phyloP scores from a whole-genome alignment of 2,113 vertebrate genomes.

The Atractosteus spatula region DNA sequence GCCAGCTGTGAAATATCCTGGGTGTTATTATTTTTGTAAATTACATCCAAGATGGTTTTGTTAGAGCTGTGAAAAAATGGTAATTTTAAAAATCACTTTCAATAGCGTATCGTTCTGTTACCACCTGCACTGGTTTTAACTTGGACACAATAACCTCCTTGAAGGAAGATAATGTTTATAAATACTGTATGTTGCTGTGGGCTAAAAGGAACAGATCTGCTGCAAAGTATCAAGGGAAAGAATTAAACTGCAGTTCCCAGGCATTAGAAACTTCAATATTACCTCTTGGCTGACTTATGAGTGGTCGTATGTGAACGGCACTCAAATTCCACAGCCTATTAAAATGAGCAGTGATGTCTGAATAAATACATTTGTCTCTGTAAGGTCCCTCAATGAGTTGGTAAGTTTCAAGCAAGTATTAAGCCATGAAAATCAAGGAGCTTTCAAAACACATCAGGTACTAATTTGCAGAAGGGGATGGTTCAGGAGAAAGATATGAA shows the following conservation, averaged over 20 bases:
- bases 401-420: too few species aligned
- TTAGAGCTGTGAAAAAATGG: conserved; percentile 4
- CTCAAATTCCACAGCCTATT: too few species aligned
- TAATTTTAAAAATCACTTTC: conserved; percentile 8
- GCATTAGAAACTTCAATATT: too few species aligned
- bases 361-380: too few species aligned
- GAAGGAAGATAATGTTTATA: conserved; percentile 4
- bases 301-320: too few species aligned
- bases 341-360: too few species aligned
- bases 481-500: too few species aligned
- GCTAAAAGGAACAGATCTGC: not conserved
- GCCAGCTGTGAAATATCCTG: not conserved
- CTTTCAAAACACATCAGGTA: too few species aligned
- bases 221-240: not conserved
- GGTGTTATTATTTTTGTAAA: conserved; percentile 5
- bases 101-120: not conserved
- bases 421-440: too few species aligned
- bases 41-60: conserved; percentile 20
- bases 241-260: not conserved
- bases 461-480: too few species aligned
- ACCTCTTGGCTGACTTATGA: too few species aligned
- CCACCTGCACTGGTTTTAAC: conserved; percentile 17
- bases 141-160: conserved; percentile 16
- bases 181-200: not conserved
- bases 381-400: too few species aligned